Evolutionary conservation across 2,888 invertebrate species (phyloP).

Genomic region (Xestia ashworthii): DNA sequence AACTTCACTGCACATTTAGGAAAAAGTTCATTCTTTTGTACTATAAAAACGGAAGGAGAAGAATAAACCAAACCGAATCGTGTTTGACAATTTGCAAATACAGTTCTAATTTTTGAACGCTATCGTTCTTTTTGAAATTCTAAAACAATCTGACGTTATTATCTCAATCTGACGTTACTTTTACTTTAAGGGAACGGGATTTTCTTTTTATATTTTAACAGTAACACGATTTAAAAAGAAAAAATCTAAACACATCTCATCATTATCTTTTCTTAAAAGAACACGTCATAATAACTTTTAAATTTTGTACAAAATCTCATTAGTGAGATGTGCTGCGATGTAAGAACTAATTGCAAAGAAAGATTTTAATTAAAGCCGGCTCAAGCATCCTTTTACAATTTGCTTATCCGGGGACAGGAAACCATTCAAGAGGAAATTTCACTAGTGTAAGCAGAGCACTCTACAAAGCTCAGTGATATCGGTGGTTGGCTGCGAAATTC

Average conservation of each 20-base stretch:
- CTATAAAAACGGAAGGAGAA: not conserved
- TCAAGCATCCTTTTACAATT: not conserved
- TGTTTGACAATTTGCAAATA: conserved; percentile 17
- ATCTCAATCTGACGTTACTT: not conserved
- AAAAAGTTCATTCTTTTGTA: not conserved
- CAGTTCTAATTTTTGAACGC: not conserved
- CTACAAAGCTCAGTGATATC: not conserved
- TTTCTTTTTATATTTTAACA: not conserved
- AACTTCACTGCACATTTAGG: conserved; percentile 12
- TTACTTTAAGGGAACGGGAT: not conserved
- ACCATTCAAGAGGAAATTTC: not conserved
- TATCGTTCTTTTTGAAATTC: too few relatives aligned
- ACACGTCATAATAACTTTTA: not conserved
- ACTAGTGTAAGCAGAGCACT: not conserved
- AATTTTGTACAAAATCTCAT: not conserved
- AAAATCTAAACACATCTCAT: not conserved
- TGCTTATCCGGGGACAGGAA: not conserved
- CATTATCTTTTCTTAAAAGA: not conserved
- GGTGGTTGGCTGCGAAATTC: too few relatives aligned
- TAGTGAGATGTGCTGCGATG: not conserved
- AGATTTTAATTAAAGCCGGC: conserved; percentile 1
- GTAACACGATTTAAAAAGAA: not conserved
- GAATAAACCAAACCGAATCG: not conserved
- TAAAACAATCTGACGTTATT: not conserved
- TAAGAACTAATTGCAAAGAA: not conserved